Base-by-base conservation (phyloP, 2,888 invertebrate species). In the Galerucella calmariensis region DNA sequence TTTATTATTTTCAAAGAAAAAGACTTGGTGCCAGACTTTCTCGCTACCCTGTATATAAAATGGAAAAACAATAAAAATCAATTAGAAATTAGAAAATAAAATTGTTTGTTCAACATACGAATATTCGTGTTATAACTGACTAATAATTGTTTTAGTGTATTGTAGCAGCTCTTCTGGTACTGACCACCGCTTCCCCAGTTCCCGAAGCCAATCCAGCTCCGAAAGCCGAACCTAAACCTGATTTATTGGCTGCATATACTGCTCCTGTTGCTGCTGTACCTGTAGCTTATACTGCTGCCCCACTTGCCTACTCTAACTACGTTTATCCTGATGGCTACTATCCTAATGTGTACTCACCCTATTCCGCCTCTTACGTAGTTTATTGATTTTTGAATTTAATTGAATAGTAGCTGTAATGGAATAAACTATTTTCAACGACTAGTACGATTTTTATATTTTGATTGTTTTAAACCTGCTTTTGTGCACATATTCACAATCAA, bases 211-310 rank as follows among this genome's bases (percentile, higher is more conserved):
- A 46, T n/a, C 65, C 65, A 9, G 16, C 4, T 2, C 65, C 48
- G 44, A 44, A 20, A 48, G 65, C 65, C 11, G 65, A 65, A 11
- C 65, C 65, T 48, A 46, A 46, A 66, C 12, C 46, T 11, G 48
- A 66, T 11, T 70, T 51, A 8, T 63, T 56, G 20, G 70, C 35
- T 35, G 1, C 35, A 1, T 35, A 35, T 35, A 35, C 63, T 2
- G 62, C 70, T 41, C 70, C 70, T 12, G 16, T 63, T 12, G 63
- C 53, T n/a, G 70, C 62, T n/a, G 63, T 41, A n/a, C 70, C 70
- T 11, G 70, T 12, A 5, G 70, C 70, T 3, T 70, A 70, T 16
- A 27, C 53, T 5, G 58, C 41, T 68, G 62, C 70, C 41, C 63
- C 70, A 6, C 44, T 63, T 27, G 53, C 63, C 16, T 62, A 62